Base-by-base conservation (phyloP, 1,140 invertebrate genomes). In the Conus ventricosus region DNA sequence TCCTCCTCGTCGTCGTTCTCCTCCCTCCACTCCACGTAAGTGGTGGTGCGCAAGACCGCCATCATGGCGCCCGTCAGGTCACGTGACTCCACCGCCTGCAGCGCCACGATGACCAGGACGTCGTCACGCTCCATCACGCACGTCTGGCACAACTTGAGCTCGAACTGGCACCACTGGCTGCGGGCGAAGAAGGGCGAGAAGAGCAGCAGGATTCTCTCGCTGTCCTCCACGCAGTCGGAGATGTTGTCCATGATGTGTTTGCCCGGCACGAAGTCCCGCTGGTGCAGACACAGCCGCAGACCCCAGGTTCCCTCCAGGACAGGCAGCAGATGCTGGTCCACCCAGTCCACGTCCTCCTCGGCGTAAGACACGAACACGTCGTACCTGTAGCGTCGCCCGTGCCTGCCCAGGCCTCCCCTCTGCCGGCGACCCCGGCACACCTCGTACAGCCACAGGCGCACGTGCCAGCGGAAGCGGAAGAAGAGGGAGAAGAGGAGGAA, bases 161-260 rank as follows among this genome's bases (percentile, higher is more conserved):
- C 91, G 88, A 92, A 92, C 76, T 88, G 80, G 84, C 92, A 93
- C 92, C 92, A 93, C 63, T 92, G 83, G 53, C 90, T 91, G 84
- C 89, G 80, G 6, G 91, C 86, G 82, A 92, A 93, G 25, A 84
- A 67, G n/a, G 91, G 90, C 17, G 92, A 90, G n/a, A 93, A 54
- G 17, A 93, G 75, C 23, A 92, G n/a, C 15, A 94, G n/a, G 15
- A 90, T 53, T 25, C 87, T 84, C 63, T 85, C 39, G 67, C 86
- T 90, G 5, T 84, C 85, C 17, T 90, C 88, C 51, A 94, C 91
- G 51, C 87, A 87, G 27, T 92, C 88, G 13, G 89, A 78, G 57
- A 93, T 92, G 67, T 91, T 93, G 60, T 91, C 85, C 5, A 89
- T 51, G 51, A 92, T 92, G 17, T 87, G 87, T 75, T 89, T 87